Conservation (phyloP, 2,113 vertebrate species). For the Grantiella picta region DNA sequence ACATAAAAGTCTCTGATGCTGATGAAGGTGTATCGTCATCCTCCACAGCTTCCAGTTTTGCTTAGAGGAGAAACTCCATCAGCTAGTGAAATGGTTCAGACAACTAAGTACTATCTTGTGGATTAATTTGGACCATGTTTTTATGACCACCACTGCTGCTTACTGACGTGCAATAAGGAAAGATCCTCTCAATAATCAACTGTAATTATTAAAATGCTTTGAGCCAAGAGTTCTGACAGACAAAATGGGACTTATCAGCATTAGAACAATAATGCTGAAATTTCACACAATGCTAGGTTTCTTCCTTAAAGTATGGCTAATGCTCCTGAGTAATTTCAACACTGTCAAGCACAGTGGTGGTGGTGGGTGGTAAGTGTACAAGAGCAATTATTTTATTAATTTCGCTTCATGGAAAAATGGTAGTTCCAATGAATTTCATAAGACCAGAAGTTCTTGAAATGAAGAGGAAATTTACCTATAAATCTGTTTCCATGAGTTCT, state of each 20-base stretch:
- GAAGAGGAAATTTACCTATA: background rate
- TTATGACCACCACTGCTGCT: background rate
- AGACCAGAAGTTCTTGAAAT: background rate
- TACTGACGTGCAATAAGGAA: background rate
- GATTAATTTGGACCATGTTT: background rate
- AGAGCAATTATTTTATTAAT: background rate
- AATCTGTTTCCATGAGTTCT: background rate
- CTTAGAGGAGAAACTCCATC: background rate
- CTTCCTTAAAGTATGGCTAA: background rate
- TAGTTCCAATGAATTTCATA: background rate
- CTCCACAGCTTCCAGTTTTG: background rate
- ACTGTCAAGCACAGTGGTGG: background rate
- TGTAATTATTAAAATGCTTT: background rate
- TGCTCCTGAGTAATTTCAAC: background rate
- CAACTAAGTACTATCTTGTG: background rate
- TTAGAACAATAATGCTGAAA: background rate
- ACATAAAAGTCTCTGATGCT: background rate
- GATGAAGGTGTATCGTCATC: background rate
- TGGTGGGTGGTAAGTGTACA: too few relatives aligned
- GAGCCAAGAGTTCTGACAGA: background rate
- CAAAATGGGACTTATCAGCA: background rate
- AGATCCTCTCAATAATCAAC: background rate
- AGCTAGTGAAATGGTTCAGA: background rate
- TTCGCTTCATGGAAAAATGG: background rate
- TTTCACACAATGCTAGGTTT: background rate